A percentile compares a stretch with the other conserved stretches of the same genome.
Evolutionary conservation across 2,113 vertebrate genomes (phyloP).

Genomic region (Ploceus nigricollis): DNA sequence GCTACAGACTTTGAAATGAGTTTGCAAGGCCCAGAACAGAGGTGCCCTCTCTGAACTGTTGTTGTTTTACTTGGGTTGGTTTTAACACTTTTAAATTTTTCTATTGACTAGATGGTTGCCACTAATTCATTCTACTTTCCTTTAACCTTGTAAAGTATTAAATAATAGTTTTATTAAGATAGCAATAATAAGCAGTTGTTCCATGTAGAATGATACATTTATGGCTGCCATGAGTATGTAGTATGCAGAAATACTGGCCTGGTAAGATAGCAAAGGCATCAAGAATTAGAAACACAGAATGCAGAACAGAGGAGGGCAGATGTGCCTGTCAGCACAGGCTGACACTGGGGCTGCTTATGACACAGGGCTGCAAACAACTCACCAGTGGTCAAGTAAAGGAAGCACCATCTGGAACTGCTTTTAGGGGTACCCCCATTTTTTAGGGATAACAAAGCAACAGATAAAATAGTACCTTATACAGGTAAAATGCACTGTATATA

Average conservation of each 20-base stretch:
- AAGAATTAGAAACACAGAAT: not conserved
- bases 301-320: not conserved
- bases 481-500: not conserved
- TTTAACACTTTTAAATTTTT: not conserved
- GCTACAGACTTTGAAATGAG: not conserved
- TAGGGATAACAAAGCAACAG: not conserved
- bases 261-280: not conserved
- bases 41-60: not conserved
- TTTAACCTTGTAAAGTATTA: not conserved
- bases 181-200: not conserved
- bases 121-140: not conserved
- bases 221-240: not conserved
- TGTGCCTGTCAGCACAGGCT: not conserved
- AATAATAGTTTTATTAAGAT: not conserved
- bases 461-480: not conserved
- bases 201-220: not conserved
- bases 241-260: not conserved
- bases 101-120: accelerated
- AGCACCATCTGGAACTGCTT: not conserved
- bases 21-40: not conserved
- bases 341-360: not conserved
- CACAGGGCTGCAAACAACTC: not conserved
- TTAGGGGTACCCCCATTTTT: not conserved
- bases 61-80: not conserved
- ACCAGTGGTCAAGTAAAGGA: not conserved